Evolutionary conservation across 2,888 invertebrate genomes (phyloP).

Genomic region (Xanthorhoe designata): DNA sequence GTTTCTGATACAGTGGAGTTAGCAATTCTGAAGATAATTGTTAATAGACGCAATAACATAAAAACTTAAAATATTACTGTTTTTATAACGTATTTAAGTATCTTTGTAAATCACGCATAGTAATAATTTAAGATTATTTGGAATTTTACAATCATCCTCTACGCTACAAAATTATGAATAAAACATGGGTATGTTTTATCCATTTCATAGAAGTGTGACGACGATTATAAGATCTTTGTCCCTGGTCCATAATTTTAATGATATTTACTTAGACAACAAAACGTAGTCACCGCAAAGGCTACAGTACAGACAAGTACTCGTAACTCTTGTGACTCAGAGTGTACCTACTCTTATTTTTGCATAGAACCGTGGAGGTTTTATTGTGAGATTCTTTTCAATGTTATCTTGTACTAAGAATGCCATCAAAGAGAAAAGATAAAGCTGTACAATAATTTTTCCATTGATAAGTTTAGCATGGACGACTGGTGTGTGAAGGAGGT

Average conservation of each 20-base stretch:
- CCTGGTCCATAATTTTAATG: slow-evolving; percentile 42
- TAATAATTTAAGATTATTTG: background rate
- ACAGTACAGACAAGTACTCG: slow-evolving; percentile 19
- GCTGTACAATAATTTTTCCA: slow-evolving; percentile 9
- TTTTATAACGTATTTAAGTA: no score
- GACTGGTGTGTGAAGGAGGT: slow-evolving; percentile 3
- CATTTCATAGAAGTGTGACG: slow-evolving; percentile 32
- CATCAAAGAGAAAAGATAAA: slow-evolving; percentile 4
- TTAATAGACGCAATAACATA: background rate
- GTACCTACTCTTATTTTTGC: slow-evolving; percentile 17
- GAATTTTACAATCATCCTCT: background rate
- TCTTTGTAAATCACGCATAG: no score
- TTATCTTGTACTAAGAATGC: slow-evolving; percentile 30
- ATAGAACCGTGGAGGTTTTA: slow-evolving; percentile 21
- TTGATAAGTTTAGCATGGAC: slow-evolving; percentile 9
- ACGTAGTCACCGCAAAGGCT: slow-evolving; percentile 32
- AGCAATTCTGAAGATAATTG: background rate
- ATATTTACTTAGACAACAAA: slow-evolving; percentile 55
- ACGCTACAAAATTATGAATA: slow-evolving; percentile 13
- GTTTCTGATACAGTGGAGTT: background rate
- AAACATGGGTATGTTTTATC: slow-evolving; percentile 14
- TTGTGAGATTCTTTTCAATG: slow-evolving; percentile 36
- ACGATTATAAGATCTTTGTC: slow-evolving; percentile 32
- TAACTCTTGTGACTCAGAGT: slow-evolving; percentile 39
- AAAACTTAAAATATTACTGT: no score